These are phyloP conservation scores for Drosophila navojoa DNA, from an alignment of 1,140 invertebrate genomes.

Conservation along the genomic window DNA sequence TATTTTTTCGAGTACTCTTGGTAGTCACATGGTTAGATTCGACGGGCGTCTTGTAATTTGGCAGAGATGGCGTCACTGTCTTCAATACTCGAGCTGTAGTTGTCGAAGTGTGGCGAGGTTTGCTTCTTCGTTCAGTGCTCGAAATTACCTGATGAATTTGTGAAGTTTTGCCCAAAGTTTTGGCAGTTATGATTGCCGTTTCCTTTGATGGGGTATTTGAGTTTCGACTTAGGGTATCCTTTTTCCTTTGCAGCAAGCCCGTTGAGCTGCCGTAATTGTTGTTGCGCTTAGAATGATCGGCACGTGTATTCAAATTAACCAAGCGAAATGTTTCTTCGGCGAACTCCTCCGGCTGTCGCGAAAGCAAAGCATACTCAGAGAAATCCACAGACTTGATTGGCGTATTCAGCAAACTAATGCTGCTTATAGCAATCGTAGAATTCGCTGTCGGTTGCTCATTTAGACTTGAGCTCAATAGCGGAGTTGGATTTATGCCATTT, in stretches of 20 bases:
- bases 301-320: conserved; percentile 84
- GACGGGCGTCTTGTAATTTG: conserved; percentile 42
- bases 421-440: conserved; percentile 27
- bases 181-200: conserved; percentile 24
- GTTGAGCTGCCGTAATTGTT: conserved; percentile 62
- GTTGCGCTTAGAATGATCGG: conserved; percentile 53
- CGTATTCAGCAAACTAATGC: conserved; percentile 37
- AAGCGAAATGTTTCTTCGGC: conserved; percentile 90
- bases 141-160: conserved; percentile 42
- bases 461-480: conserved; percentile 37
- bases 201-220: conserved; percentile 7
- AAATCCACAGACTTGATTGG: conserved; percentile 78
- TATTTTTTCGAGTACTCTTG: conserved; percentile 55
- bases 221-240: conserved; percentile 35
- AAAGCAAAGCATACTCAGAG: conserved; percentile 92
- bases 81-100: conserved; percentile 58
- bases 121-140: conserved; percentile 54
- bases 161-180: conserved; percentile 45
- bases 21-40: conserved; percentile 41
- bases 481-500: conserved; percentile 62
- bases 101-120: conserved; percentile 40
- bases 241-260: conserved; percentile 37
- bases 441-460: conserved; percentile 40
- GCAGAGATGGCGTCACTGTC: conserved; percentile 51
- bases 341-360: conserved; percentile 91